Base-by-base conservation (phyloP, 2,888 invertebrate genomes). In the Oligia strigilis region DNA sequence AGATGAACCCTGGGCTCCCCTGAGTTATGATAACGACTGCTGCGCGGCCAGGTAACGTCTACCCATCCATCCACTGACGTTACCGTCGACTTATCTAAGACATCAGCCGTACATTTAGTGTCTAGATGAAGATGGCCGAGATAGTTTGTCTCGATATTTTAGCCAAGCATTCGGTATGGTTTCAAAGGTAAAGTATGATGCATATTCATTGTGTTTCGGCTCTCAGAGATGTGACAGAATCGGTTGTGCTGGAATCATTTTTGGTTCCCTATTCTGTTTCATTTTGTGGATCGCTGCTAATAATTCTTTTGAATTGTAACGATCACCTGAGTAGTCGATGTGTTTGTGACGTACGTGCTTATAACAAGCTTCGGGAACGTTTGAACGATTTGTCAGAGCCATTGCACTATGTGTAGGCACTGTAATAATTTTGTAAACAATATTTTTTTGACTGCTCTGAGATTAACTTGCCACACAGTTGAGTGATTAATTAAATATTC, bases 1-100 rank as follows among this genome's bases (percentile, higher is more conserved):
- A 90, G 91, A 91, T 90, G 90, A 90, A 87, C 89, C 89, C 81
- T 81, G 89, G 86, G 88, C 84, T 87, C 87, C 84, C 82, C 88
- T 88, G 88, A 92, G 90, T 90, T 91, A 91, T 90, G 89, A 87
- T 85, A 85, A 89, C 77, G 88, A 82, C 78, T 78, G 70, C 69
- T 78, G 70, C 69, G 52, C 77, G 79, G 81, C 81, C 62, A 74
- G 78, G 84, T 87, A 87, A 87, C 83, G 83, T 84, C 78, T 80
- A 64, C 79, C 87, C 87, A 88, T 87, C 87, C 87, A 88, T 87
- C 83, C 78, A 76, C 65, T 75, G 78, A 80, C 78, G 75, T 76
- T 78, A 69, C 77, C 80, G 71, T 78, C 83, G 77, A 81, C 82
- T 83, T 86, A 88, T 88, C 87, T 80, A 49, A 77, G 73, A 73